These are phyloP conservation scores for Takifugu flavidus DNA, from an alignment of 2,113 vertebrate species.

Conservation along the genomic window DNA sequence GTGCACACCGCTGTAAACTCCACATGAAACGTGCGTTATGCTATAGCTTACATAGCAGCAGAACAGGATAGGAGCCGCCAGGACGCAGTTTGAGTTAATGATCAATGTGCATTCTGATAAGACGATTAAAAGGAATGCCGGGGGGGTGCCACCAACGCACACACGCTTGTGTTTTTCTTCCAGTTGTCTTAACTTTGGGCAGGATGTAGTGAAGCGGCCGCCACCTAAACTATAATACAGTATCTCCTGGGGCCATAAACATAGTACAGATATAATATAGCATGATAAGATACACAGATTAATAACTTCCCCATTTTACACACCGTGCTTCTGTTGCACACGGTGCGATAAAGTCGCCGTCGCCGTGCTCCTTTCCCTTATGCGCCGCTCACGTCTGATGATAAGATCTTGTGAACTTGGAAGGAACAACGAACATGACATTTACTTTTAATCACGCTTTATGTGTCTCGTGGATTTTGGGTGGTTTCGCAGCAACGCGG, in stretches of 20 bases:
- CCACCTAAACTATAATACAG: background rate
- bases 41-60: background rate
- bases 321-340: background rate
- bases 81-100: constrained; percentile 43
- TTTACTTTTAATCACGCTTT: background rate
- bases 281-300: constrained; percentile 49
- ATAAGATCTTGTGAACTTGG: background rate
- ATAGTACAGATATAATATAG: constrained; percentile 21
- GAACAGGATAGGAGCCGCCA: background rate
- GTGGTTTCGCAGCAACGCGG: constrained; percentile 2
- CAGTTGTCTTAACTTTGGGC: background rate
- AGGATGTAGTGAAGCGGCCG: background rate
- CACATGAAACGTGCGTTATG: background rate
- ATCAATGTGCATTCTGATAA: constrained; percentile 47
- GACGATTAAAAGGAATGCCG: constrained; percentile 16
- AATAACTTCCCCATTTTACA: constrained; percentile 37
- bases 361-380: background rate
- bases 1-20: background rate
- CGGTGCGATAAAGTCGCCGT: too few relatives aligned
- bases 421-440: background rate
- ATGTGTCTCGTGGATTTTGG: background rate
- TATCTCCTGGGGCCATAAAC: constrained; percentile 31
- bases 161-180: background rate
- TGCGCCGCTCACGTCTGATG: background rate
- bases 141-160: background rate